Percentiles rank a stretch among this genome's conserved stretches.
phyloP scores from a whole-genome alignment of 2,113 vertebrate species.

The Leptosomus discolor region DNA sequence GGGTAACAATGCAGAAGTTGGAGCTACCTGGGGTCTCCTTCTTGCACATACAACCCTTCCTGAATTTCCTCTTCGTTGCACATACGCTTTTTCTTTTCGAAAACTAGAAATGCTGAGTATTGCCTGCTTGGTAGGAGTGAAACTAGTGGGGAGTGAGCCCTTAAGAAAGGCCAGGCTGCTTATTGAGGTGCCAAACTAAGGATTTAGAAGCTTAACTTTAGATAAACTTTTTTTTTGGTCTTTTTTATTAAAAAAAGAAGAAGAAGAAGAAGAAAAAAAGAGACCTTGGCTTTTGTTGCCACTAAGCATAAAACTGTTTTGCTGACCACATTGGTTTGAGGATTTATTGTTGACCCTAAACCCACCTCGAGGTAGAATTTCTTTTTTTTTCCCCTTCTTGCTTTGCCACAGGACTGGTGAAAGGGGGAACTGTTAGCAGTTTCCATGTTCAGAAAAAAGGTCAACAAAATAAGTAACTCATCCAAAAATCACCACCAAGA shows the following conservation, averaged over 20 bases:
- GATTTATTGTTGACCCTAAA: background rate
- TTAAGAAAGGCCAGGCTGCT: background rate
- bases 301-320: background rate
- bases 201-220: background rate
- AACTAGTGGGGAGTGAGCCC: background rate
- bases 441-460: constrained; percentile 5
- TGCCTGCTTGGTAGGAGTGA: background rate
- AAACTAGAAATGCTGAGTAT: background rate
- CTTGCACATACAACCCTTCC: background rate
- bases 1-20: accelerated
- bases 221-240: background rate
- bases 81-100: background rate
- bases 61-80: background rate
- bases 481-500: background rate
- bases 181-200: background rate
- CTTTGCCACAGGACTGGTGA: background rate
- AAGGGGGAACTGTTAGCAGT: constrained; percentile 14
- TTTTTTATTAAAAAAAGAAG: background rate
- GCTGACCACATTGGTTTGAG: background rate
- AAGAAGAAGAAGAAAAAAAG: background rate
- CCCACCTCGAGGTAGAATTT: background rate
- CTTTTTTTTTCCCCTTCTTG: background rate
- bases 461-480: background rate
- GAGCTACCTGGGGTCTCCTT: background rate
- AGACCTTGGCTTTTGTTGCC: background rate